phyloP scores from a whole-genome alignment of 2,888 invertebrate species.

The Sesia apiformis region DNA sequence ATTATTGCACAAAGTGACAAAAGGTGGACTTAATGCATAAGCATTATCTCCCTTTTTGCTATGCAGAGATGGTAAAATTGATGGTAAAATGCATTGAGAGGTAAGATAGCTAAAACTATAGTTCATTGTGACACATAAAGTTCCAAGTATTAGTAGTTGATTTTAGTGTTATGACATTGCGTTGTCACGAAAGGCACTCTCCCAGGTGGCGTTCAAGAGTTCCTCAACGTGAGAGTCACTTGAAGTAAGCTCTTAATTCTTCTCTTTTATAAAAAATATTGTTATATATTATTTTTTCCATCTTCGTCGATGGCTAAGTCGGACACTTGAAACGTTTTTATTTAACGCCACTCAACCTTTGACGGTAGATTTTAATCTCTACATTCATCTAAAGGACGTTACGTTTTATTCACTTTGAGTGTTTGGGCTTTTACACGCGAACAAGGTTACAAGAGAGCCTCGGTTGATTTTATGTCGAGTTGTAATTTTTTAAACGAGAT shows the following conservation, averaged over 20 bases:
- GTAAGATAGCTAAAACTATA: no score
- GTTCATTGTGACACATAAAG: no score
- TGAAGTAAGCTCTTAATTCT: conserved; percentile 22
- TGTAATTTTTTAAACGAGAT: background rate
- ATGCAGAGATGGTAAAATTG: no score
- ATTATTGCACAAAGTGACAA: no score
- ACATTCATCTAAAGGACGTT: conserved; percentile 12
- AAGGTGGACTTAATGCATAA: no score
- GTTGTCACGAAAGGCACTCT: conserved; percentile 9
- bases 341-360: conserved; percentile 11
- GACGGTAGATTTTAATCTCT: conserved; percentile 17
- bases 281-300: conserved; percentile 16
- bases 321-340: conserved; percentile 11
- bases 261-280: conserved; percentile 19
- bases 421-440: conserved; percentile 7
- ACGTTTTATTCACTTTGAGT: conserved; percentile 6
- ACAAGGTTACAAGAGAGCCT: conserved; percentile 7
- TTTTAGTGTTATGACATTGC: conserved; percentile 7
- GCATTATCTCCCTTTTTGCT: no score
- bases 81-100: no score
- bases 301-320: conserved; percentile 9
- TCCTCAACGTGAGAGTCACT: conserved; percentile 23
- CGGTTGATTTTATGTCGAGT: conserved; percentile 6
- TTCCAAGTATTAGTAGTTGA: background rate
- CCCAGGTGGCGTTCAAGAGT: conserved; percentile 14